These are phyloP conservation scores for Actinopyga echinites DNA, from an alignment of 53 echinoderm and acorn worm genomes.

Conservation along the genomic window DNA sequence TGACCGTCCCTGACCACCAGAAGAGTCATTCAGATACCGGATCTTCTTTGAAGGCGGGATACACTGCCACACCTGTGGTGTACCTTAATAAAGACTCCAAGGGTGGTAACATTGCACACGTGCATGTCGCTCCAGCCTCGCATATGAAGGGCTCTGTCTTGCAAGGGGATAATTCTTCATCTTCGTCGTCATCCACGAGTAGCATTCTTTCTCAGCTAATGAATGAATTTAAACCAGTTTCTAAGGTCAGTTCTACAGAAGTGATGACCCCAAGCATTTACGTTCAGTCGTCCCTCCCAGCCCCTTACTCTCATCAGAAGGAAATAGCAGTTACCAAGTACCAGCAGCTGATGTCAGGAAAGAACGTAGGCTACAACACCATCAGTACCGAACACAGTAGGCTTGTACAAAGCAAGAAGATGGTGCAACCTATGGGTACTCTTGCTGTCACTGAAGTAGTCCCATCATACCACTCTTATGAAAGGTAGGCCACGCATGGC, in stretches of 20 bases:
- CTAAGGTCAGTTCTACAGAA: slow-evolving; percentile 22
- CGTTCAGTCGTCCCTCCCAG: slow-evolving; percentile 13
- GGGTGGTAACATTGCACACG: slow-evolving; percentile 34
- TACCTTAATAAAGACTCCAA: slow-evolving; percentile 40
- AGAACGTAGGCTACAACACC: slow-evolving; percentile 32
- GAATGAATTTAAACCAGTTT: slow-evolving; percentile 28
- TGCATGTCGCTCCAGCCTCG: slow-evolving; percentile 15
- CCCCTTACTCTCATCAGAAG: slow-evolving; percentile 15
- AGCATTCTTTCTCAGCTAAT: slow-evolving; percentile 36
- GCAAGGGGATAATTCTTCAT: slow-evolving; percentile 33
- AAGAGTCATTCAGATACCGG: slow-evolving; percentile 14
- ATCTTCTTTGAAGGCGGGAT: neutral
- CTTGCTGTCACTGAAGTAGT: slow-evolving; percentile 7
- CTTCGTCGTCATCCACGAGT: slow-evolving; percentile 3
- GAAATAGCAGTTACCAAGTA: neutral
- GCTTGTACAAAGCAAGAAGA: slow-evolving; percentile 20
- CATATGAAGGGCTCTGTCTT: slow-evolving; percentile 13
- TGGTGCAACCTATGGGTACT: slow-evolving; percentile 1
- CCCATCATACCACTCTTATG: slow-evolving; percentile 11
- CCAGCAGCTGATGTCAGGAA: slow-evolving; percentile 9
- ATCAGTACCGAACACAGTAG: slow-evolving; percentile 17
- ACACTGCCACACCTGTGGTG: slow-evolving; percentile 26
- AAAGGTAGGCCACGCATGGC: slow-evolving; percentile 22
- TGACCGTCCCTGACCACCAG: slow-evolving; percentile 1
- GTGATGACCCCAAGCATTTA: slow-evolving; percentile 29